Percentiles rank a stretch among this genome's conserved stretches.
Evolutionary conservation across 2,797 vertebrate genomes (phyloP).

Genomic region (Sorex maritimensis): DNA sequence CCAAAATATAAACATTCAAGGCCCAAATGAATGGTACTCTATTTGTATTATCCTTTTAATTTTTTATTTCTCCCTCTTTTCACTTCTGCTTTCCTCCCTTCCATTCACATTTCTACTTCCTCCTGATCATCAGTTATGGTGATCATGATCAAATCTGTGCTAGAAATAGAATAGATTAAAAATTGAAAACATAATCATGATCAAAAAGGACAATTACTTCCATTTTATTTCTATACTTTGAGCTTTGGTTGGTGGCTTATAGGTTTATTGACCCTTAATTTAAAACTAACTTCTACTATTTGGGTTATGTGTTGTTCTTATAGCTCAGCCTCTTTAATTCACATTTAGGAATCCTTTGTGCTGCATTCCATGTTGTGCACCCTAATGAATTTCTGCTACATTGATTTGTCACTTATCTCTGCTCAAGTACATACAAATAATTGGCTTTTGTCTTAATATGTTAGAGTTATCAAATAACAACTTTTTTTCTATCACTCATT

Average conservation of each 20-base stretch:
- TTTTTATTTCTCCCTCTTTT: neutral
- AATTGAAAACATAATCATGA: neutral
- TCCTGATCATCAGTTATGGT: neutral
- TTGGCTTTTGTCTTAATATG: neutral
- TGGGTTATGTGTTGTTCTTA: neutral
- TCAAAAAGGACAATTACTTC: neutral
- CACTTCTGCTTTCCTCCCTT: neutral
- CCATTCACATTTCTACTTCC: neutral
- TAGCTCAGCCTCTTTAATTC: constrained; percentile 27
- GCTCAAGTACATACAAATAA: neutral
- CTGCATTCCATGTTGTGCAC: neutral
- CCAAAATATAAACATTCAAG: neutral
- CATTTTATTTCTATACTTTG: neutral
- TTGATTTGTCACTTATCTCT: constrained; percentile 4
- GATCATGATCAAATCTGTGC: neutral
- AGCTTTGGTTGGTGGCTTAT: neutral
- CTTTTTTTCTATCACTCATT: neutral
- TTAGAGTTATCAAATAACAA: neutral
- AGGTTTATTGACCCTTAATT: constrained; percentile 18
- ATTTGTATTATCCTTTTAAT: neutral
- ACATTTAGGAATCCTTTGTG: constrained; percentile 37
- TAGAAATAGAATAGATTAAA: neutral
- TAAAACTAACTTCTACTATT: neutral
- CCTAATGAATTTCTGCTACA: neutral
- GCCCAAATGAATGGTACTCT: neutral